Conservation (phyloP, 1,140 invertebrate species). For the Glomeris maerens region DNA sequence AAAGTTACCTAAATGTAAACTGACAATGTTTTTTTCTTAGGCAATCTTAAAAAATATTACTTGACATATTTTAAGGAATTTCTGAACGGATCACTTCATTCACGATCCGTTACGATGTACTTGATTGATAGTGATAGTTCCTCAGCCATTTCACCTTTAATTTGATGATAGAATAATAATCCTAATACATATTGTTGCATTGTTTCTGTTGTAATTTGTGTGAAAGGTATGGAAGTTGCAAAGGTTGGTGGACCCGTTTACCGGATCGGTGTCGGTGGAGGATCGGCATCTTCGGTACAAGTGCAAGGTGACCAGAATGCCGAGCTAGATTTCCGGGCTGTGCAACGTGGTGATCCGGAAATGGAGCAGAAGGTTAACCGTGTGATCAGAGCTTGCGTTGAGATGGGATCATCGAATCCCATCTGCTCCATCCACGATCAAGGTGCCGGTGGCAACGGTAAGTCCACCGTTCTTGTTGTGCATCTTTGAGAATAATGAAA, state of each 20-base stretch:
- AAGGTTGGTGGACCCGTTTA: constrained; percentile 95
- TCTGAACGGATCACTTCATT: not conserved
- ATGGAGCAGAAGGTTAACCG: constrained; percentile 97
- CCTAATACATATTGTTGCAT: no score
- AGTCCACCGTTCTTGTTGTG: constrained; percentile 10
- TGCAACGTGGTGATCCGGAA: constrained; percentile 93
- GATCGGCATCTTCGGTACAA: constrained; percentile 88
- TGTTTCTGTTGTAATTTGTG: no score
- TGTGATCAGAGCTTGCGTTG: constrained; percentile 78
- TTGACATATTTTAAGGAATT: constrained; percentile 4
- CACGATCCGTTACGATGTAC: constrained; percentile 1
- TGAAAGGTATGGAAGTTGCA: constrained; percentile 61
- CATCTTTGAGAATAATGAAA: not conserved
- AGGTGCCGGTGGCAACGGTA: constrained; percentile 92
- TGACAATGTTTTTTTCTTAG: no score
- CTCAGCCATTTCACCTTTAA: not conserved
- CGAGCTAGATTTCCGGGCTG: constrained; percentile 86
- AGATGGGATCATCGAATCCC: constrained; percentile 65
- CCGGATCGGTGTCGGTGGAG: constrained; percentile 92
- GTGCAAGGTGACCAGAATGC: constrained; percentile 71
- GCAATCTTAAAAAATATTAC: no score
- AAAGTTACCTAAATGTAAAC: constrained; percentile 2
- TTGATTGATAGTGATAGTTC: constrained; percentile 6
- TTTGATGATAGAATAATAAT: not conserved
- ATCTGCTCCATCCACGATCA: constrained; percentile 90